A percentile compares a stretch with the other conserved stretches of the same genome.
Evolutionary conservation across 1,140 invertebrate genomes (phyloP).

Genomic region (Carcinoscorpius rotundicauda): DNA sequence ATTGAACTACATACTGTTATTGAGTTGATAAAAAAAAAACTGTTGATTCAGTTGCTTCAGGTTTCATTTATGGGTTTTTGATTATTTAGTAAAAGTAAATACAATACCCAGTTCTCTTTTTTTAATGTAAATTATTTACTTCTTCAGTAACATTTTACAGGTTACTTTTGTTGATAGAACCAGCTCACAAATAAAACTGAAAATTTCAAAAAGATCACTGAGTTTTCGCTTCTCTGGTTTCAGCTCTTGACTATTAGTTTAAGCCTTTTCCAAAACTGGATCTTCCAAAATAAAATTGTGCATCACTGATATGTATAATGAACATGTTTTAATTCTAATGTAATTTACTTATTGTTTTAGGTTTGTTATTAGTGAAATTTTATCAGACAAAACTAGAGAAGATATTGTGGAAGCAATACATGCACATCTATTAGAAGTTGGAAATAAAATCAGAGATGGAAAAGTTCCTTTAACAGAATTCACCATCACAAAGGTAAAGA

Average conservation of each 20-base stretch:
- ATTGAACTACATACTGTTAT: too few relatives aligned
- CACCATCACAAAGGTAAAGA: conserved; percentile 68
- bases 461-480: conserved; percentile 61
- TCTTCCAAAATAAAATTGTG: background rate
- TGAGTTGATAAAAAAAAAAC: too few relatives aligned
- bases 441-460: conserved; percentile 48
- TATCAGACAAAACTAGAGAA: conserved; percentile 63
- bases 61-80: too few relatives aligned
- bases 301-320: conserved; percentile 12
- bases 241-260: too few relatives aligned
- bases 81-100: too few relatives aligned
- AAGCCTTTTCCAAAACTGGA: too few relatives aligned
- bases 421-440: conserved; percentile 45
- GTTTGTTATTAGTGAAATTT: conserved; percentile 64
- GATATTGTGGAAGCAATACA: conserved; percentile 76
- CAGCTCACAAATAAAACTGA: background rate
- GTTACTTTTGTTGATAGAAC: background rate
- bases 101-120: too few relatives aligned
- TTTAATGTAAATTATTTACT: too few relatives aligned
- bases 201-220: conserved; percentile 2
- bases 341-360: conserved; percentile 32
- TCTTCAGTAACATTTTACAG: too few relatives aligned
- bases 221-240: conserved; percentile 12
- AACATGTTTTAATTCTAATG: conserved; percentile 18
- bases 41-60: too few relatives aligned